A percentile compares a stretch with the other conserved stretches of the same genome.
Evolutionary conservation across 2,888 invertebrate genomes (phyloP).

Genomic region (Tortrix viridana): DNA sequence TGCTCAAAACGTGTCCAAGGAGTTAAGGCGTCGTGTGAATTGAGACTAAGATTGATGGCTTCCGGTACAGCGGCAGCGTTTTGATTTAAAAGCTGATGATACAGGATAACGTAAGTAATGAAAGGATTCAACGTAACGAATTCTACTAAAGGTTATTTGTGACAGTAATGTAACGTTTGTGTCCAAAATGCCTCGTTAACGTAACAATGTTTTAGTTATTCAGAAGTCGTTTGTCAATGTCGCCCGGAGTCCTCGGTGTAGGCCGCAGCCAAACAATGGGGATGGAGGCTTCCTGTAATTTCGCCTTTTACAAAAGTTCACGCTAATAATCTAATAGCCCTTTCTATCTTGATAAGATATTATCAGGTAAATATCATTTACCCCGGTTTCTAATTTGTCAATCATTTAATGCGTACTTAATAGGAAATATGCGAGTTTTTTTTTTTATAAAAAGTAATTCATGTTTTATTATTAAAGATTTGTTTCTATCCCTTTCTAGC

Average conservation of each 20-base stretch:
- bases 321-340: constrained; percentile 11
- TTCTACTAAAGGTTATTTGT: constrained; percentile 20
- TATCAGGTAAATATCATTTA: constrained; percentile 3
- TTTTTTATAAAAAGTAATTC: too few species aligned
- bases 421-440: too few species aligned
- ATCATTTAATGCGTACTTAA: background rate
- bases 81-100: constrained; percentile 2
- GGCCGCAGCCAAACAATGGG: constrained; percentile 38
- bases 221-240: constrained; percentile 44
- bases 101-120: background rate
- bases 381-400: background rate
- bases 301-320: constrained; percentile 25
- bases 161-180: constrained; percentile 23
- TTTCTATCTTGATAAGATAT: constrained; percentile 6
- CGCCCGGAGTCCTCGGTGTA: constrained; percentile 28
- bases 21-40: constrained; percentile 20
- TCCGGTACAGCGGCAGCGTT: constrained; percentile 9
- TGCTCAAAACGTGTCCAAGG: constrained; percentile 20
- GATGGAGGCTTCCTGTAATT: constrained; percentile 28
- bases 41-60: constrained; percentile 22
- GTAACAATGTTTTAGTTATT: constrained; percentile 40
- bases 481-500: too few species aligned
- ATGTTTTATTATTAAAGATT: too few species aligned
- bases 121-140: constrained; percentile 8
- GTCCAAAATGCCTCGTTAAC: constrained; percentile 29